These are phyloP conservation scores for Macaria liturata DNA, from an alignment of 2,888 invertebrate species.

Conservation along the genomic window DNA sequence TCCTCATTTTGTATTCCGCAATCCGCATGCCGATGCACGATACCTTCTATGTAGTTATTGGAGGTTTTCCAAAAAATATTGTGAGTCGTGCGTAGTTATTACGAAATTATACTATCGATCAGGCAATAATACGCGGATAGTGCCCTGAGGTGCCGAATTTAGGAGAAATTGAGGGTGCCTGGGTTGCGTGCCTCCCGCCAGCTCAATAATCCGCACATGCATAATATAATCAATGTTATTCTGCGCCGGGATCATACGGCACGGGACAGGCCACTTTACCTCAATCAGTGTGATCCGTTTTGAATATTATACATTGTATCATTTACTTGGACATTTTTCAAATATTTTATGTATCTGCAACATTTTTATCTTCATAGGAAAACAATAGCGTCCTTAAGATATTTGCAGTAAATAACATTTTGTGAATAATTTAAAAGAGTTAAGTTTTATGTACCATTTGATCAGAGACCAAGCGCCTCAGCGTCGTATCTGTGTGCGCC, in stretches of 20 bases:
- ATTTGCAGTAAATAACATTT: too few relatives aligned
- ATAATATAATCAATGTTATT: conserved; percentile 68
- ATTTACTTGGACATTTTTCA: too few relatives aligned
- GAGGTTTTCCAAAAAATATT: conserved; percentile 50
- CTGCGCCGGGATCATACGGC: conserved; percentile 64
- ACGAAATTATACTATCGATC: conserved; percentile 79
- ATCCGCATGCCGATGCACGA: conserved; percentile 24
- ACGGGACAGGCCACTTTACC: conserved; percentile 44
- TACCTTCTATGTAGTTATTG: conserved; percentile 32
- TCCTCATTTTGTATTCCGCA: conserved; percentile 26
- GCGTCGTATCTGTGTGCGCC: conserved; percentile 15
- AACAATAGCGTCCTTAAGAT: too few relatives aligned
- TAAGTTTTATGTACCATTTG: conserved; percentile 11
- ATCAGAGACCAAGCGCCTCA: conserved; percentile 24
- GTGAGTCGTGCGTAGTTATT: conserved; percentile 64
- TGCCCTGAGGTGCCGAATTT: conserved; percentile 74
- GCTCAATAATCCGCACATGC: conserved; percentile 62
- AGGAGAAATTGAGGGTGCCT: conserved; percentile 74
- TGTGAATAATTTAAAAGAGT: too few relatives aligned
- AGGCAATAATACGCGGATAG: conserved; percentile 70
- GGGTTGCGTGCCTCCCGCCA: conserved; percentile 72
- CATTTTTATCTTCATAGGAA: too few relatives aligned
- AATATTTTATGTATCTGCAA: too few relatives aligned
- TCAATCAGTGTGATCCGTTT: conserved; percentile 22
- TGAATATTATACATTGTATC: conserved; percentile 9